phyloP scores from a whole-genome alignment of 1,140 invertebrate genomes.

The Pseudoatta argentina region DNA sequence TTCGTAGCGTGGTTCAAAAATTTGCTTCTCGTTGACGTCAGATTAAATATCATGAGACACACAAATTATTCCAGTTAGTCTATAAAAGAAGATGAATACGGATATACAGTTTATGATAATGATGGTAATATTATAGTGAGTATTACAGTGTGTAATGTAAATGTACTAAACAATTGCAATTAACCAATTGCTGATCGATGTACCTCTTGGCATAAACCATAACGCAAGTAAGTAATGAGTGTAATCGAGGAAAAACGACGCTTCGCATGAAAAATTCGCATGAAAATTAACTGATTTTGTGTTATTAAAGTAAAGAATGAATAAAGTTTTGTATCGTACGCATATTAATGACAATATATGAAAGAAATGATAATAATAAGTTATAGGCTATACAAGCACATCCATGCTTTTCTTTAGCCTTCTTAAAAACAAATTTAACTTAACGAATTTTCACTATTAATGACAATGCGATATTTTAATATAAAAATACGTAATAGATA shows the following conservation, averaged over 20 bases:
- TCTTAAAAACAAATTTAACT: neutral
- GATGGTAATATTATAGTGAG: constrained; percentile 7
- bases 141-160: constrained; percentile 21
- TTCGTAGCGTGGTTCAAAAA: constrained; percentile 9
- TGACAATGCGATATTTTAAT: neutral
- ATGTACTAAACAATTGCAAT: constrained; percentile 9
- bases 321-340: neutral
- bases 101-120: constrained; percentile 17
- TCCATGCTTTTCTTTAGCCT: neutral
- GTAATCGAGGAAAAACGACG: neutral
- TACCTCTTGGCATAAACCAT: neutral
- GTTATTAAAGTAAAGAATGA: constrained; percentile 6
- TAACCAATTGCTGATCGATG: neutral
- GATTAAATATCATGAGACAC: neutral
- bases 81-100: neutral
- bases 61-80: constrained; percentile 17
- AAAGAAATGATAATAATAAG: constrained; percentile 7
- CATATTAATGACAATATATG: neutral
- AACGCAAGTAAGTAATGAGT: constrained; percentile 21
- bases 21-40: neutral
- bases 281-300: constrained; percentile 10
- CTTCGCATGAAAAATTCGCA: neutral
- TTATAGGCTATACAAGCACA: neutral
- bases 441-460: constrained; percentile 12
- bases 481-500: neutral